Evolutionary conservation across 2,888 invertebrate genomes (phyloP), one percentile per base, ranked within the genome.

Genomic region (Xiphydria camelus): DNA sequence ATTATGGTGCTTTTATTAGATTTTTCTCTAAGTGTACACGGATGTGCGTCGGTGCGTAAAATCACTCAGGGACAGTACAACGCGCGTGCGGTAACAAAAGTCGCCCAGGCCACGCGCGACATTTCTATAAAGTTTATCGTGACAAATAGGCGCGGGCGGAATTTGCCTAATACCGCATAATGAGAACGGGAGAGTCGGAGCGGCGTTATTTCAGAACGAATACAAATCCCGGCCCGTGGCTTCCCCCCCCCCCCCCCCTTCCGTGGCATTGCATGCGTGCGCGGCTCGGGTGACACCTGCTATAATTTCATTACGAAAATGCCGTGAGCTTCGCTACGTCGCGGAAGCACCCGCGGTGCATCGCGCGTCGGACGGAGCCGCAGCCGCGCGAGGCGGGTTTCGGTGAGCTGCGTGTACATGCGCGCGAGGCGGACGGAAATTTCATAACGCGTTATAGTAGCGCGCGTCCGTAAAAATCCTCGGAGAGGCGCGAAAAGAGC

Each of bases 251-350:
- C 49, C 26, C 19, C 14, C 10, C 19, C 36, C 14, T 32, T 21
- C 29, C 47, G 47, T 47, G 45, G 45, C 45, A 42, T 49, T 17
- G 31, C 12, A 25, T 33, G 32, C 12, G 25, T 17, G 31, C 41
- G 40, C 37, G 45, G 38, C 36, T 14, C 41, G 29, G 35, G 33
- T 49, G 57, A 52, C 58, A 50, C 53, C 18, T 18, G 51, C 43
- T 48, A 54, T 59, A 64, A 64, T 61, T 62, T 60, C 59, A 60
- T 64, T 64, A 64, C 51, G 62, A 62, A 61, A 64, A 64, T 62
- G 47, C 45, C 35, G 31, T 4, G 43, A 15, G 17, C 10, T 29
- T 29, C 15, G 43, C 21, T 4, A 23, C 21, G 20, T 10, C 21
- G 35, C 17, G 25, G 12, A 10, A 15, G 15, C 29, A 6, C 12